Percentiles rank a stretch among this genome's conserved stretches.
phyloP scores from a whole-genome alignment of 2,113 vertebrate genomes.

The Archilochus colubris region DNA sequence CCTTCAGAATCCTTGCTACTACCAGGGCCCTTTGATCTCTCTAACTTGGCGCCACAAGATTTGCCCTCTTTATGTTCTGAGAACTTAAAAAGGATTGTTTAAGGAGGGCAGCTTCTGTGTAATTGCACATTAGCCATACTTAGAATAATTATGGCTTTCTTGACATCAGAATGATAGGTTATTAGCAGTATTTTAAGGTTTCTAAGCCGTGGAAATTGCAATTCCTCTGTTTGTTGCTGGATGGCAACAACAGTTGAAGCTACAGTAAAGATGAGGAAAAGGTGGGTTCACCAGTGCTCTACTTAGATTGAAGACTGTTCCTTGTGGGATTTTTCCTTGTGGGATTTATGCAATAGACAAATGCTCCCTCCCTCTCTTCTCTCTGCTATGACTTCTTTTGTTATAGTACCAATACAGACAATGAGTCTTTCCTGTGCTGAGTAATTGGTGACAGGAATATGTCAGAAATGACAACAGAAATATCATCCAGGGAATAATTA shows the following conservation, averaged over 20 bases:
- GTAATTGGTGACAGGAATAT: neutral
- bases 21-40: constrained; percentile 14
- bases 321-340: neutral
- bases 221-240: neutral
- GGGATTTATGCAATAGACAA: neutral
- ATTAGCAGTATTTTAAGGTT: constrained; percentile 36
- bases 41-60: neutral
- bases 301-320: neutral
- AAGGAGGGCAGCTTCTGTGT: constrained; percentile 20
- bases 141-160: constrained; percentile 9
- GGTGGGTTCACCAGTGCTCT: neutral
- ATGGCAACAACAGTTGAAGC: neutral
- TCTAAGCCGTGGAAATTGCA: neutral
- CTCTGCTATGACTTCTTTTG: neutral
- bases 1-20: neutral
- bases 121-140: constrained; percentile 37
- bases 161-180: constrained; percentile 25
- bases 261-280: neutral
- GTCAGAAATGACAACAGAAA: neutral
- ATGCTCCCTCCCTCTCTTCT: neutral
- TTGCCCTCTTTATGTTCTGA: neutral
- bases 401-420: neutral
- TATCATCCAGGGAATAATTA: neutral
- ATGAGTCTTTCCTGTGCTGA: neutral
- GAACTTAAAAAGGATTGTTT: constrained; percentile 15